Conservation (phyloP, 2,888 invertebrate genomes). For the Aphidius colemani region DNA sequence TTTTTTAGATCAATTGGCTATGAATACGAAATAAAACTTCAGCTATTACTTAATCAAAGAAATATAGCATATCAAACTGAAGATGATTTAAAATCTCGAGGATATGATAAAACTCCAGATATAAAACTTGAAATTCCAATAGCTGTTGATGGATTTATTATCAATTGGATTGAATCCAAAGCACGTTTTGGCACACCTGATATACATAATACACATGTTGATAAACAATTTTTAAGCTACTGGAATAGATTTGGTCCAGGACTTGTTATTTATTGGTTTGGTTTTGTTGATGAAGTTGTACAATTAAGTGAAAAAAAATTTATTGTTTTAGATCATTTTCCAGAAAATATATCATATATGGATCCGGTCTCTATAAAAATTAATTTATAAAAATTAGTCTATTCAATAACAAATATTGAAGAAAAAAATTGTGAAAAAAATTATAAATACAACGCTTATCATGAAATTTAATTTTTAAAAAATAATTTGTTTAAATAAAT, state of each 20-base stretch:
- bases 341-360: constrained; percentile 66
- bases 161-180: constrained; percentile 97
- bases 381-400: no score
- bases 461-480: constrained; percentile 16
- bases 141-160: constrained; percentile 79
- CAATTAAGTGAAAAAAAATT: constrained; percentile 62
- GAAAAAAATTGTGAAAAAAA: no score
- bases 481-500: constrained; percentile 4
- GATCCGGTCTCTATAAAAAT: constrained; percentile 38
- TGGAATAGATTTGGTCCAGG: constrained; percentile 95
- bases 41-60: constrained; percentile 65
- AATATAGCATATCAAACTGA: constrained; percentile 76
- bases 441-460: no score
- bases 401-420: no score
- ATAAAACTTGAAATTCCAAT: constrained; percentile 88
- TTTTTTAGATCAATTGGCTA: constrained; percentile 73
- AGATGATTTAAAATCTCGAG: constrained; percentile 76
- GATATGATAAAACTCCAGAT: constrained; percentile 95
- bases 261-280: constrained; percentile 95
- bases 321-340: constrained; percentile 68
- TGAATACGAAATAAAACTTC: constrained; percentile 81
- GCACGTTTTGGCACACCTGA: constrained; percentile 89
- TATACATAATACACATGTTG: constrained; percentile 79
- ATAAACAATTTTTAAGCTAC: constrained; percentile 85
- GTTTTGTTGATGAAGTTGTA: constrained; percentile 71